Base-by-base conservation (phyloP, 2,797 vertebrate species). In the Phylloscopus collybita region DNA sequence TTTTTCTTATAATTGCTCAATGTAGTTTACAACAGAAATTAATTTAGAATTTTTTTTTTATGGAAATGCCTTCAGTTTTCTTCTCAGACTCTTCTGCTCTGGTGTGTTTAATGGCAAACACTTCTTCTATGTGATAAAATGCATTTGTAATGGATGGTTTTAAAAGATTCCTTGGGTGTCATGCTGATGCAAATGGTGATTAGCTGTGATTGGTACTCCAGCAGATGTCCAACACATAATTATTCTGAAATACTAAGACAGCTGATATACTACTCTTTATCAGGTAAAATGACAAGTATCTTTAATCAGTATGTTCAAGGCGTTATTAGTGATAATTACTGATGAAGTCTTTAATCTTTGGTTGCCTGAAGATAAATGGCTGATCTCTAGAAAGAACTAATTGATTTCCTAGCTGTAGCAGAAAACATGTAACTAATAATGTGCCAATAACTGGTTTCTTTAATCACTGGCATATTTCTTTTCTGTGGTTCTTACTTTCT, bases 251-350 rank as follows among this genome's bases (percentile, higher is more conserved):
- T 22, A 66, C 29, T 72, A 65, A 61, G 56, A 59, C 50, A 76
- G 67, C 9, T 88, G 78, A 70, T 88, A 71, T 6, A 91, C 38
- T 91, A 60, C 64, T 87, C 61, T 90, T 93, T 66, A 62, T 70
- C 69, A 86, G 80, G 51, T 93, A 21, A 61, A 91, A 53, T 80
- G 83, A 81, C 80, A 91, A 81, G 62, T 72, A n/a, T 64, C 56
- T 92, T 92, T 88, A 94, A 93, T 94, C 76, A 93, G 32, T 66
- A 62, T 62, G 54, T 91, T 79, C 34, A 73, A 50, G 86, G 50
- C 62, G 81, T 26, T 18, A 62, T 93, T 96, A 90, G 47, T 90
- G 90, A 86, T 93, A 91, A 93, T 91, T 86, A 83, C 59, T 61
- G 73, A 81, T 84, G 62, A 81, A 92, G 29, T 70, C 76, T 88